Evolutionary conservation across 2,113 vertebrate genomes (phyloP).

Genomic region (Oryctolagus cuniculus): DNA sequence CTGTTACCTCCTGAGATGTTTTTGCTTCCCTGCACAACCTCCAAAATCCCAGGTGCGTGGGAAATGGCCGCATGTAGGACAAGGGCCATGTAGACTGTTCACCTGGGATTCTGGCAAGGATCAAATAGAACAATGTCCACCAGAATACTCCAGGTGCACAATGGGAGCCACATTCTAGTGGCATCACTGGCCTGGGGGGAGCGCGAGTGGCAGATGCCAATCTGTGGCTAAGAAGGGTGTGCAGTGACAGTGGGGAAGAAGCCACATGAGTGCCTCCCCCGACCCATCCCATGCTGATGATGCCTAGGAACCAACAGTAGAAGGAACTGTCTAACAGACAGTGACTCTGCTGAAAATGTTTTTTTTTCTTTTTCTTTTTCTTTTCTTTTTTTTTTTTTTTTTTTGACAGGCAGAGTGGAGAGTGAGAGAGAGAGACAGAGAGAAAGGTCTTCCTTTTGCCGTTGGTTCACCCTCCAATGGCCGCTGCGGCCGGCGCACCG

Average conservation of each 20-base stretch:
- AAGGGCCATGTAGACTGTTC: not conserved
- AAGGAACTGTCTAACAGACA: not conserved
- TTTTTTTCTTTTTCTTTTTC: too few species aligned
- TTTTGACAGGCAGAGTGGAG: too few species aligned
- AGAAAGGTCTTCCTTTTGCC: too few species aligned
- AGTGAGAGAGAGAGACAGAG: too few species aligned
- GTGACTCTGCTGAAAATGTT: not conserved
- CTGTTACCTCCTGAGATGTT: not conserved
- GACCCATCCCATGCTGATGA: not conserved
- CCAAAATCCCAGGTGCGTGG: not conserved
- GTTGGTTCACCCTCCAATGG: too few species aligned
- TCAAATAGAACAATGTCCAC: not conserved
- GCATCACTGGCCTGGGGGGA: not conserved
- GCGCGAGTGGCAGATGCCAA: not conserved
- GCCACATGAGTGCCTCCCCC: fast-evolving
- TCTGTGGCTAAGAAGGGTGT: not conserved
- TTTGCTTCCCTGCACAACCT: not conserved
- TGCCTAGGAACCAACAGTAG: not conserved
- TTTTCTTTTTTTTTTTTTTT: too few species aligned
- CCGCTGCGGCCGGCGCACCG: too few species aligned
- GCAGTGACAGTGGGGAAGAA: not conserved
- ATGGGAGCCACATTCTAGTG: not conserved
- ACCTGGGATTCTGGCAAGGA: not conserved
- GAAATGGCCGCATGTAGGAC: not conserved
- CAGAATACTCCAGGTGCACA: not conserved